Base-by-base conservation (phyloP, 2,113 vertebrate species). In the Nyctereutes procyonoides region DNA sequence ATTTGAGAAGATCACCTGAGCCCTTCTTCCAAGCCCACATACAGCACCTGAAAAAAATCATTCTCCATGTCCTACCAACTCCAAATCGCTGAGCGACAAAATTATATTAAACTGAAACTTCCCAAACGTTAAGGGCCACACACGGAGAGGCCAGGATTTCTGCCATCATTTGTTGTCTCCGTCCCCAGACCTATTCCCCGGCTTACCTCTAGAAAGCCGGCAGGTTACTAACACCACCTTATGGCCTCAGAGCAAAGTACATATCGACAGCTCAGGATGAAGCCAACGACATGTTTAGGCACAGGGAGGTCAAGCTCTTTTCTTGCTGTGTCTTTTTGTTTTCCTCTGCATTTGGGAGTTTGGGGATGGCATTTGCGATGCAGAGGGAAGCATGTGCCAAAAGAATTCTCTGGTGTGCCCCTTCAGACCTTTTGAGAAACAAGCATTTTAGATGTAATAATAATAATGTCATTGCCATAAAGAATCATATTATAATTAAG, bases 221-320 rank as follows among this genome's bases (percentile, higher is more conserved):
- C 20, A 95, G 96, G 95, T 98, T 90, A 96, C 95, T 81, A 92
- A 91, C 94, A 96, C 96, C 98, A 93, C 97, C 97, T 97, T 79
- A 97, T 76, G 97, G 97, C 73, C 48, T 95, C 5, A 38, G 83
- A 96, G 60, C 51, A 81, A 84, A 88, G 89, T 81, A 87, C n/a
- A 9, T 24, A 20, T 14, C 10, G 48, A 20, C 2, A 19, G 15
- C 22, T 7, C 0, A 0, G 16, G 14, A 20, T 0, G 19, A 3
- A 11, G 62, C 12, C 73, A 79, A 69, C 1, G 26, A 62, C 92
- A 84, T 0, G 77, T 69, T 2, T 0, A 12, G 77, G 26, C 12
- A 7, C 2, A 3, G 26, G 0, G 56, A 48, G 11, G 17, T 3
- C 7, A 2, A 11, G 1, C 2, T 82, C 63, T 35, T 28, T 58